A percentile compares a stretch with the other conserved stretches of the same genome.
Conservation (phyloP, 2,113 vertebrate species). For the Dasyprocta punctata region DNA sequence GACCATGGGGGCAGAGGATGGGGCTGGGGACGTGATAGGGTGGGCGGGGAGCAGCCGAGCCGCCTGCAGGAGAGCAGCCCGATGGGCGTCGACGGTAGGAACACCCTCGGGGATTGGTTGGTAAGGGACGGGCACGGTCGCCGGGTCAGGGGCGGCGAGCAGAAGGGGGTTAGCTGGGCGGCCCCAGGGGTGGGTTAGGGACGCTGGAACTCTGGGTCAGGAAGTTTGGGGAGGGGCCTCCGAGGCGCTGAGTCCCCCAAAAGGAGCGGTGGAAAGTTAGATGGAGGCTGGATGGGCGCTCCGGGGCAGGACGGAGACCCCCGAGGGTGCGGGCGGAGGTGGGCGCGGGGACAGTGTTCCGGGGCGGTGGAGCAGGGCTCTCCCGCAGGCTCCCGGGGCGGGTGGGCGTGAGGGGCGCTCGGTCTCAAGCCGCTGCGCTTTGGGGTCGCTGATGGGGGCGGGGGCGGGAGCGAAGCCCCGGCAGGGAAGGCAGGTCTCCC, state of each 20-base stretch:
- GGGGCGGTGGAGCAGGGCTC: background rate
- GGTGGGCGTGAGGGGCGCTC: background rate
- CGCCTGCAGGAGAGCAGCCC: background rate
- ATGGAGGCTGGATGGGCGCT: background rate
- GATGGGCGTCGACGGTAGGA: background rate
- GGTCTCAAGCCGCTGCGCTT: background rate
- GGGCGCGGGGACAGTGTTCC: background rate
- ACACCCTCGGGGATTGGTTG: background rate
- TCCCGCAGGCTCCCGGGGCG: background rate
- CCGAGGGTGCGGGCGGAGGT: background rate
- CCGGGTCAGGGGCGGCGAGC: background rate
- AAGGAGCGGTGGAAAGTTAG: background rate
- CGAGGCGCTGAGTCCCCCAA: background rate
- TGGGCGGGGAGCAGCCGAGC: background rate
- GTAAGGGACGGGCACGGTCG: background rate
- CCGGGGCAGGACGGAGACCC: background rate
- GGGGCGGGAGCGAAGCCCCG: background rate
- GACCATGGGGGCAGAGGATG: slow-evolving; percentile 50
- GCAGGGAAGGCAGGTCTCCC: background rate
- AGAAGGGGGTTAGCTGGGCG: fast-evolving
- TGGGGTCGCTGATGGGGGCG: background rate
- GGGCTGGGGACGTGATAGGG: background rate
- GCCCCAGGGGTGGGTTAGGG: background rate
- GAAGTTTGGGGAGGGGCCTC: slow-evolving; percentile 26
- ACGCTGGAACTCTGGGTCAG: background rate